Conservation (phyloP, 2,888 invertebrate genomes). For the Ophion slaviceki region DNA sequence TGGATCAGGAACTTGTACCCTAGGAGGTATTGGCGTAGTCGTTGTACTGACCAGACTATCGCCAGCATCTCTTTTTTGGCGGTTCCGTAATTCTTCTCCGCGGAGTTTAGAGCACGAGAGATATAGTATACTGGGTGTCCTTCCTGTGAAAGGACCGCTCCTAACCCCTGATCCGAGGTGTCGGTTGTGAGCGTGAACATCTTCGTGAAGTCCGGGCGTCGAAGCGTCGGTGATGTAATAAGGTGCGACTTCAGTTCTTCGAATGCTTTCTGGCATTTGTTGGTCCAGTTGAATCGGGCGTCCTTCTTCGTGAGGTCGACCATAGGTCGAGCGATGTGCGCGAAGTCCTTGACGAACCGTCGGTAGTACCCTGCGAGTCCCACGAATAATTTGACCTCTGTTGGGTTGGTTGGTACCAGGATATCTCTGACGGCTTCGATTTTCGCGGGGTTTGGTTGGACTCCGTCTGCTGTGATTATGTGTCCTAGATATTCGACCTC, state of each 20-base stretch:
- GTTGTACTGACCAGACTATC: too few species aligned
- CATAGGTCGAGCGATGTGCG: constrained; percentile 67
- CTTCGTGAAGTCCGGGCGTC: too few species aligned
- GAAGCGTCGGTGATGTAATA: too few species aligned
- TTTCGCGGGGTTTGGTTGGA: constrained; percentile 66
- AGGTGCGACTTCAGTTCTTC: constrained; percentile 29
- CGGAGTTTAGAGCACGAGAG: constrained; percentile 69
- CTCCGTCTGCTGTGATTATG: constrained; percentile 64
- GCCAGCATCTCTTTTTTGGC: too few species aligned
- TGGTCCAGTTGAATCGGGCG: constrained; percentile 55
- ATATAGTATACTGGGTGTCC: constrained; percentile 64
- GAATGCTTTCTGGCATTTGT: constrained; percentile 61
- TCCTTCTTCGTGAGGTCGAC: constrained; percentile 69
- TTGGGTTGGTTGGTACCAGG: constrained; percentile 68
- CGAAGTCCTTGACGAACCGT: constrained; percentile 72
- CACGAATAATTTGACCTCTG: constrained; percentile 72
- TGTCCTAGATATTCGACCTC: constrained; percentile 70
- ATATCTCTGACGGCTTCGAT: constrained; percentile 69
- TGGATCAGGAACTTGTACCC: too few species aligned
- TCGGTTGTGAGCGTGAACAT: too few species aligned
- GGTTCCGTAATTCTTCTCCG: constrained; percentile 32
- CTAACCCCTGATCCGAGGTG: too few species aligned
- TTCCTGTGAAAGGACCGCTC: too few species aligned
- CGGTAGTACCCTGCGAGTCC: constrained; percentile 73
- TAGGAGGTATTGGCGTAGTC: too few species aligned